phyloP scores from a whole-genome alignment of 2,797 vertebrate species.

The Toxotes lorentzi region DNA sequence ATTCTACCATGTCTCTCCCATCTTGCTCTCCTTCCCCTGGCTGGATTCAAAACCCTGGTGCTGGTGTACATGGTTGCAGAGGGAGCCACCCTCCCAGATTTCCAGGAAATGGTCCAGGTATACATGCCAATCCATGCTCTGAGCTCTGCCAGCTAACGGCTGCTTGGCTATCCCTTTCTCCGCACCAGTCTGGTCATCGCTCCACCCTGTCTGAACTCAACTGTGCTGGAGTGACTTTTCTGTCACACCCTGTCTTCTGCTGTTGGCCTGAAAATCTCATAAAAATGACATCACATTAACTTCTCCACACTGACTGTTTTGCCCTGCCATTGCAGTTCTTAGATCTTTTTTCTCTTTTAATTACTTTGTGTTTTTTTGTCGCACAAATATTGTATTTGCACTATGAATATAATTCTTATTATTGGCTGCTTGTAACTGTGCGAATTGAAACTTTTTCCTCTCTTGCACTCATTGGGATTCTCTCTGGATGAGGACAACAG shows the following conservation, averaged over 20 bases:
- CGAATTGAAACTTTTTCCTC: constrained; percentile 33
- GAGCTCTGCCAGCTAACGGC: constrained; percentile 61
- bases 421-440: constrained; percentile 1
- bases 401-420: constrained; percentile 29
- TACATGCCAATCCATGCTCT: constrained; percentile 40
- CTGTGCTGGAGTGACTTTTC: constrained; percentile 38
- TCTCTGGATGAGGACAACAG: constrained; percentile 22
- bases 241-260: constrained; percentile 18
- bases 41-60: constrained; percentile 35
- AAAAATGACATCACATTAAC: constrained; percentile 19
- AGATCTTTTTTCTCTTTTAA: constrained; percentile 19
- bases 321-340: background rate
- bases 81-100: constrained; percentile 70
- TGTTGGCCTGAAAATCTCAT: constrained; percentile 20
- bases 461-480: constrained; percentile 25
- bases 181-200: constrained; percentile 53
- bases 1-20: constrained; percentile 38
- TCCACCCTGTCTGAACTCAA: constrained; percentile 31
- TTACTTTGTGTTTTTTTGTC: constrained; percentile 13
- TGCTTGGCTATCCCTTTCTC: constrained; percentile 47
- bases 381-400: constrained; percentile 21
- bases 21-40: constrained; percentile 40
- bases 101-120: constrained; percentile 65
- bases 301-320: constrained; percentile 1
- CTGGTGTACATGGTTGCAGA: constrained; percentile 32